Base-by-base conservation (phyloP, 1,140 invertebrate genomes). In the Caenorhabditis latens region DNA sequence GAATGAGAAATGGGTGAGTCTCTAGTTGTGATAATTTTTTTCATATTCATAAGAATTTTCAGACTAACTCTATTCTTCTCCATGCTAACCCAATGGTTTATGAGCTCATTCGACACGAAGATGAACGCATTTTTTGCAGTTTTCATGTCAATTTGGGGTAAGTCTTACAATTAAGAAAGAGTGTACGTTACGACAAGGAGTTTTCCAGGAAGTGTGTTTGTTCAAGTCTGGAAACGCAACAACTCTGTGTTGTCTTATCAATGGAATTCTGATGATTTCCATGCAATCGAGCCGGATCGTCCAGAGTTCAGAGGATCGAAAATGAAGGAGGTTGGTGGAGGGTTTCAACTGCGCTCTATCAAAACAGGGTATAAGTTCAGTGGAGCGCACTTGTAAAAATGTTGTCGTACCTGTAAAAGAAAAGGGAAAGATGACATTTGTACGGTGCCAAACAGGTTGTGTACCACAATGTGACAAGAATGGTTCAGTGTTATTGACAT, bases 61-160 rank as follows among this genome's bases (percentile, higher is more conserved):
- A 71, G 63, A 55, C 8, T 82, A 24, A 58, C 53, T 6, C 67
- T 57, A 55, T 75, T 86, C 40, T 88, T 46, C 53, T 85, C 65
- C 2, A 85, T 61, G 61, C 24, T 85, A 8, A 48, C 57, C 11
- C 71, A 84, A 50, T 88, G 87, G 87, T 84, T 84, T 85, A 48
- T 88, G 40, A 67, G 75, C 24, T 58, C 87, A 6, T 88, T 88
- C 63, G 87, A 88, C 67, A 85, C 63, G 1, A 84, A 88, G 63
- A 57, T 88, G 53, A 88, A 84, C 46, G 87, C 87, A 24, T 85
- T 88, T 48, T 88, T 88, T 40, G 87, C 87, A 13, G 87, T 84
- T n/a, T 84, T 85, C 42, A 88, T 88, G 87, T 88, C 87, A 14
- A 85, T 88, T 57, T 88, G 87, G 87, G 87, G 85, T 86, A 57